Evolutionary conservation across 2,888 invertebrate genomes (phyloP), one percentile per base, ranked within the genome.

Genomic region (Andrena camellia): DNA sequence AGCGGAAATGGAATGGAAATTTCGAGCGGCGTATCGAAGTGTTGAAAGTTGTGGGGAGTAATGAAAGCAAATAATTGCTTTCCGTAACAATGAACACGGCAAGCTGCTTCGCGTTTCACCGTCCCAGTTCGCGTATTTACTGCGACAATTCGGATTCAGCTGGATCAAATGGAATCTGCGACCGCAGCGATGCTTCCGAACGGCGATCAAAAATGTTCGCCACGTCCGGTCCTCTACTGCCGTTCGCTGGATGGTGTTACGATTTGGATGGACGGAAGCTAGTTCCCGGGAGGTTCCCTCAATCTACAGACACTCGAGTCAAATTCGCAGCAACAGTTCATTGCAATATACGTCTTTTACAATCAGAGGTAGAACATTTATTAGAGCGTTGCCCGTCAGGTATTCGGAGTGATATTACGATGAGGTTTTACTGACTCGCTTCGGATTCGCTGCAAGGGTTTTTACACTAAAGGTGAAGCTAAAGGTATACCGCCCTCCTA

Each of bases 1-100:
- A 3, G 8, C 8, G 26, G 6, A 17, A 33, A 17, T n/a, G 1
- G 26, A 73, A 69, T 85, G 52, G 69, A 81, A 81, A 77, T 83
- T 84, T 83, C 81, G 60, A 17, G 59, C 42, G 80, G 80, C 60
- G 80, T 81, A 84, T 69, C 77, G 84, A 64, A 67, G 76, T 82
- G 48, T 76, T 66, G 75, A 73, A 84, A 87, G 84, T 83, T 85
- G 86, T 64, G 71, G 64, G 71, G 48, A 74, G 48, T 63, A 75
- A 69, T 29, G 78, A 84, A 88, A 88, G 85, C 84, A 85, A 88
- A 87, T 86, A 84, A 88, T 88, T 81, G 86, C 81, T 88, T 88
- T 88, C 77, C 85, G 80, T 70, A 80, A 86, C 79, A 75, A 68
- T 88, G 76, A 77, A 33, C 72, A 26, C 69, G 54, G 72, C 77